Evolutionary conservation across 2,113 vertebrate species (phyloP).

Genomic region (Rhynchopsitta pachyrhyncha): DNA sequence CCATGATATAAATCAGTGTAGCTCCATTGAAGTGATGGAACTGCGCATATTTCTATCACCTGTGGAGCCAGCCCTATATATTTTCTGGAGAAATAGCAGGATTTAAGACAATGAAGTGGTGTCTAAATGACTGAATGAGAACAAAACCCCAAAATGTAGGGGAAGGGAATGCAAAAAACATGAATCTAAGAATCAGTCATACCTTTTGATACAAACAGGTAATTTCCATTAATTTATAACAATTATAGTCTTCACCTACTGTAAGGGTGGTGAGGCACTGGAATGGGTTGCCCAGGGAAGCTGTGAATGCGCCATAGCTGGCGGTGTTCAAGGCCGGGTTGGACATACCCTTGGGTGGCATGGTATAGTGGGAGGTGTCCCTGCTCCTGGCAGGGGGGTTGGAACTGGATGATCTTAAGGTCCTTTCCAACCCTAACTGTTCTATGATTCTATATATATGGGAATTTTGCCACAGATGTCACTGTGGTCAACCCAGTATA

Average conservation of each 20-base stretch:
- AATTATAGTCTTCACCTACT: accelerated
- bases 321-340: no score
- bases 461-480: background rate
- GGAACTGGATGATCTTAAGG: no score
- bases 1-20: background rate
- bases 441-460: no score
- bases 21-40: background rate
- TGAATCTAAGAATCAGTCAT: background rate
- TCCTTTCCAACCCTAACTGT: no score
- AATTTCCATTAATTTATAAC: background rate
- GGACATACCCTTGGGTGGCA: no score
- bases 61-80: background rate
- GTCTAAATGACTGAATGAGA: background rate
- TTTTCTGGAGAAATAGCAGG: background rate
- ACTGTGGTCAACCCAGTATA: background rate
- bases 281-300: no score
- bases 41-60: background rate
- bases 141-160: background rate
- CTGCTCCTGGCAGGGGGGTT: no score
- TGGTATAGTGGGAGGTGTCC: no score
- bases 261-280: no score
- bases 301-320: no score
- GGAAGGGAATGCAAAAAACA: background rate
- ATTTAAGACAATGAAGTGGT: accelerated
- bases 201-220: background rate